Conservation (phyloP, 2,113 vertebrate genomes). For the Athene noctua region DNA sequence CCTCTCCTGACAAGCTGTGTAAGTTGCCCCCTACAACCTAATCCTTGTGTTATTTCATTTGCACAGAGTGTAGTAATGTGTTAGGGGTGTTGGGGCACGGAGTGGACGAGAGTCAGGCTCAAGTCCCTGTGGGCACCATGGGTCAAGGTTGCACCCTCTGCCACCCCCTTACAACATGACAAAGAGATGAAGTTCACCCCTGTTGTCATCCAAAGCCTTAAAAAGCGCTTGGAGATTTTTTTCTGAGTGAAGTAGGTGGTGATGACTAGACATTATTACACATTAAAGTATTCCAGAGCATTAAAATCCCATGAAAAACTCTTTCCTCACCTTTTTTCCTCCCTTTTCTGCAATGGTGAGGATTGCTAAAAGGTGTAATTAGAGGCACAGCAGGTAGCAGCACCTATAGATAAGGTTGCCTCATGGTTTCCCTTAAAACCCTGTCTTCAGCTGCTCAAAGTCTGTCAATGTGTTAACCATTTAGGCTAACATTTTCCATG, state of each 20-base stretch:
- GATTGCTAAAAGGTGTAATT: background rate
- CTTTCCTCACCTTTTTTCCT: background rate
- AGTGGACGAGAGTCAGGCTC: background rate
- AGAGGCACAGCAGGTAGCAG: background rate
- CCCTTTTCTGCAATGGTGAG: background rate
- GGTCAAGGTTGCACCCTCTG: background rate
- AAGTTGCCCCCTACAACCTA: background rate
- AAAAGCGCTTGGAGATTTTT: background rate
- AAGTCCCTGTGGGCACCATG: accelerated
- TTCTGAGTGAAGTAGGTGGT: background rate
- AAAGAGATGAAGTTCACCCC: background rate
- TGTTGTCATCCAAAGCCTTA: background rate
- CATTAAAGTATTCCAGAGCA: background rate
- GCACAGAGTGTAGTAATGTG: accelerated
- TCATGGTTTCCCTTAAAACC: background rate
- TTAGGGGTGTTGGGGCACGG: accelerated
- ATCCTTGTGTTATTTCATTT: accelerated
- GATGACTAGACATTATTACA: background rate
- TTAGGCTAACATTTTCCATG: background rate
- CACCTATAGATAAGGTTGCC: background rate
- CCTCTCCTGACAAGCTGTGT: background rate
- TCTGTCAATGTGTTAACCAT: background rate
- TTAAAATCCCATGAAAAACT: background rate
- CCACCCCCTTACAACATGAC: background rate
- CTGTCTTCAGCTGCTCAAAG: background rate